A percentile compares a stretch with the other conserved stretches of the same genome.
Conservation (phyloP, 2,888 invertebrate species). For the Linnaemya tessellans region DNA sequence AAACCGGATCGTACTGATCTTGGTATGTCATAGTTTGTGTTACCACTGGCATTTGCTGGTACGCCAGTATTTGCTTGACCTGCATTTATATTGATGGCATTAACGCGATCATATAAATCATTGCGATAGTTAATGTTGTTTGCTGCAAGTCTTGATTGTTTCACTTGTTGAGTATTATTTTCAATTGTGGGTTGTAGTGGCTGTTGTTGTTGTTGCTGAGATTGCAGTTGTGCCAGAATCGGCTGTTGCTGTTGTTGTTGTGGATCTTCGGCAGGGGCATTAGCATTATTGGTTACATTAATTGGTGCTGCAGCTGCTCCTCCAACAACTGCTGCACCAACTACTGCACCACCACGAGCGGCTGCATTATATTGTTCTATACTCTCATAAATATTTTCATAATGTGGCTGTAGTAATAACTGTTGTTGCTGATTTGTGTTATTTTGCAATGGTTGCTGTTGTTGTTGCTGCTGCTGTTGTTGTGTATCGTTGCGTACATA, state of each 20-base stretch:
- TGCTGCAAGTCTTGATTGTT: slow-evolving; percentile 60
- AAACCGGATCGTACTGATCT: slow-evolving; percentile 81
- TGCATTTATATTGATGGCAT: slow-evolving; percentile 69
- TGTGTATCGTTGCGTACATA: slow-evolving; percentile 79
- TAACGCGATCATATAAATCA: slow-evolving; percentile 82
- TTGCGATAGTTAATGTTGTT: slow-evolving; percentile 81
- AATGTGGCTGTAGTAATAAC: slow-evolving; percentile 80
- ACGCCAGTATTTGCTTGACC: slow-evolving; percentile 74
- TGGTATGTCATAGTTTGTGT: slow-evolving; percentile 81
- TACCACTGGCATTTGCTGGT: slow-evolving; percentile 10
- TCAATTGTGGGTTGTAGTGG: slow-evolving; percentile 67
- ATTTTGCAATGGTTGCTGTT: slow-evolving; percentile 71
- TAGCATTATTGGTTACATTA: slow-evolving; percentile 78
- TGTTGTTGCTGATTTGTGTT: slow-evolving; percentile 72
- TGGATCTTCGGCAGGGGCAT: slow-evolving; percentile 75
- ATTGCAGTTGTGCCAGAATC: slow-evolving; percentile 67
- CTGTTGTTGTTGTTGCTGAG: slow-evolving; percentile 73
- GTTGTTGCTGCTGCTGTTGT: slow-evolving; percentile 75
- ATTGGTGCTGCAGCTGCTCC: slow-evolving; percentile 76
- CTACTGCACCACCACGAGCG: slow-evolving; percentile 75
- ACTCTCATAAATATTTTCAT: slow-evolving; percentile 85
- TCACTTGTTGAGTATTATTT: slow-evolving; percentile 71
- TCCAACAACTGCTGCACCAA: slow-evolving; percentile 73
- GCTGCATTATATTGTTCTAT: slow-evolving; percentile 83
- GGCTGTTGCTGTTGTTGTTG: slow-evolving; percentile 62